Conservation (phyloP, 2,113 vertebrate species). For the Carassius auratus region DNA sequence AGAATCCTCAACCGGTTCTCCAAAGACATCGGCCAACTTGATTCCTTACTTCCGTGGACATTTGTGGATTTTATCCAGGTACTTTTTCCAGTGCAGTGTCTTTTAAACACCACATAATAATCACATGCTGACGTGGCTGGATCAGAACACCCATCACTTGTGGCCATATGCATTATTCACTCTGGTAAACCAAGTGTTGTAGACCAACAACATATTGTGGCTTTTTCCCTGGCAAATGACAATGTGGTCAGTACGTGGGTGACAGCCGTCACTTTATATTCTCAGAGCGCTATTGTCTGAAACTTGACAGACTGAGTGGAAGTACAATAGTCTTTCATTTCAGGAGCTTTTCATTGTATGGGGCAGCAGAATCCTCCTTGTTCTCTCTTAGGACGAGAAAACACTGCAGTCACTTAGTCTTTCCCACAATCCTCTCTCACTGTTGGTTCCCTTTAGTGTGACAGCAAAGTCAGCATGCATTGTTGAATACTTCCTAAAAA, state of each 20-base stretch:
- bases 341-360: constrained; percentile 78
- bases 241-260: constrained; percentile 41
- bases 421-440: constrained; percentile 80
- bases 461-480: constrained; percentile 76
- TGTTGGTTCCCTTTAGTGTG: constrained; percentile 76
- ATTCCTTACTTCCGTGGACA: constrained; percentile 70
- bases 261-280: constrained; percentile 61
- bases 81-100: constrained; percentile 27
- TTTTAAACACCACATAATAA: neutral
- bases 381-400: constrained; percentile 74
- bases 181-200: constrained; percentile 20
- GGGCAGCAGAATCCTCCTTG: constrained; percentile 82
- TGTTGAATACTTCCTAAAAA: constrained; percentile 15
- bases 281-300: constrained; percentile 80
- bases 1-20: constrained; percentile 78
- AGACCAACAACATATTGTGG: constrained; percentile 29
- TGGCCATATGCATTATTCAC: constrained; percentile 20
- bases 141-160: constrained; percentile 7
- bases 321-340: constrained; percentile 81
- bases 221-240: constrained; percentile 36
- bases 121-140: neutral
- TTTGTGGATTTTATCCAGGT: constrained; percentile 76
- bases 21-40: constrained; percentile 78
- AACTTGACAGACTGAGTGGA: constrained; percentile 52
- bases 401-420: constrained; percentile 79